Base-by-base conservation (phyloP, 2,113 vertebrate species). In the Typhlomys cinereus region DNA sequence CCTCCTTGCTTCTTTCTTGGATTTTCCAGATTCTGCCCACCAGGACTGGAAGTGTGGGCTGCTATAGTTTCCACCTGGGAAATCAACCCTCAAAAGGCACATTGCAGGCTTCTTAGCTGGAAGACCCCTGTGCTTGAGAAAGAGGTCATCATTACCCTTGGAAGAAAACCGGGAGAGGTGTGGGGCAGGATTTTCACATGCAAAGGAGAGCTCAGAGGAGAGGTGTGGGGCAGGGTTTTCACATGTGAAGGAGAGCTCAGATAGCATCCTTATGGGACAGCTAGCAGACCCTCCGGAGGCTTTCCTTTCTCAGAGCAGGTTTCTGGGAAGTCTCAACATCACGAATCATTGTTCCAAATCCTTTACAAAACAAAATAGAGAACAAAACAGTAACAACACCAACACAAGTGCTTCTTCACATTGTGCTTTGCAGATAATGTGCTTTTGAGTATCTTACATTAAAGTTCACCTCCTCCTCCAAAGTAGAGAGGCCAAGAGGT, bases 301-400 rank as follows among this genome's bases (percentile, higher is more conserved):
- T 12, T 48, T 94, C 92, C 36, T 17, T 69, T 57, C 44, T 59
- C n/a, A 94, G n/a, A 62, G 7, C 2, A 13, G 13, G 13, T 54
- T 86, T 89, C 70, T 44, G 25, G 50, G 46, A 85, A 66, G 66
- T 36, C 64, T 46, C 79, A 75, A 75, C 57, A 46, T 61, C 66
- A 86, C 70, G 84, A 74, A 88, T 46, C 54, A 88, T 57, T 64
- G 41, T 79, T 92, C 89, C 64, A 75, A 93, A 90, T 78, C 13
- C 9, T 48, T 92, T 50, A 54, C 27, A 69, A 62, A 78, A 64
- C 48, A 89, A 94, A 89, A 92, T 92, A 57, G 13, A 90, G 74
- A 84, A 15, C 61, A 67, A 17, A 50, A 39, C 14, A 76, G n/a
- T n/a, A 52, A 80, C 73, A 81, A 48, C 41, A 50, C 14, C 66